Base-by-base conservation (phyloP, 2,797 vertebrate species). In the Rousettus madagascariensis region DNA sequence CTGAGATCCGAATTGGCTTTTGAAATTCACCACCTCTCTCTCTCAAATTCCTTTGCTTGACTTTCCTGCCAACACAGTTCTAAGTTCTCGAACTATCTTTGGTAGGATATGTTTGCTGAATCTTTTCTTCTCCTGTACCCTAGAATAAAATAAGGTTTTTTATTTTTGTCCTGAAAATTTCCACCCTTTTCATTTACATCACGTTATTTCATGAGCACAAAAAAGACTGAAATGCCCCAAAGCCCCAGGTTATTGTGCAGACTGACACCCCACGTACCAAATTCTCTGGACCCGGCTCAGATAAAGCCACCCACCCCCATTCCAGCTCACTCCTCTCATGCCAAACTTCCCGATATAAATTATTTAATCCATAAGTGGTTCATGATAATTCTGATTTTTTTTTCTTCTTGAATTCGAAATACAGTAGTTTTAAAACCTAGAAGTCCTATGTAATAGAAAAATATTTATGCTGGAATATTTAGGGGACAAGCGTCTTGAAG, bases 111-210 rank as follows among this genome's bases (percentile, higher is more conserved):
- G 49, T 94, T 92, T 71, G 75, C 49, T 83, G 68, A 90, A 80
- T 74, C 61, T 33, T 53, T 93, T 89, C 68, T 86, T n/a, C 36
- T 90, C 19, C 36, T 82, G 3, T 68, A 53, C 30, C 19, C 36
- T 30, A 63, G 26, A 16, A 57, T 85, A 59, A 95, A 71, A 69
- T 71, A 33, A 30, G 17, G n/a, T 30, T 65, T 92, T 79, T 74
- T 69, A 93, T 71, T 93, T 36, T 74, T 46, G 49, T 68, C 77
- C 78, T 79, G 41, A 88, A 87, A 93, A 95, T 74, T 77, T 59
- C 51, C 19, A 26, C 20, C 11, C 55, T 84, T 90, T 57, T 91
- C 77, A 79, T 51, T 93, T 57, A 55, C 22, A 91, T 30, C 69
- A 71, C n/a, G 4, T 66, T 87, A 90, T 55, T 79, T 95, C 43